phyloP scores from a whole-genome alignment of 2,113 vertebrate genomes.

The Nematolebias whitei region DNA sequence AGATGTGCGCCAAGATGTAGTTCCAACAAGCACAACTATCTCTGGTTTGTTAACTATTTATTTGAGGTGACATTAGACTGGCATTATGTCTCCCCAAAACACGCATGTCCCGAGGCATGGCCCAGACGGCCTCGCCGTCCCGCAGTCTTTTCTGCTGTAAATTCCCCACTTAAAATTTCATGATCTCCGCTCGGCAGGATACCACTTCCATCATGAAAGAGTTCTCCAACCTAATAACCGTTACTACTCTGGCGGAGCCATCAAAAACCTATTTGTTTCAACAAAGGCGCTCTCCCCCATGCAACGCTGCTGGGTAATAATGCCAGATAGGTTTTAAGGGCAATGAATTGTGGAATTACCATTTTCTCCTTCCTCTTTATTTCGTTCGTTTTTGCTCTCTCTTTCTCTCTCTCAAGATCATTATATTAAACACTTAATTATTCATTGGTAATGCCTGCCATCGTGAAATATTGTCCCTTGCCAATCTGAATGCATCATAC shows the following conservation, averaged over 20 bases:
- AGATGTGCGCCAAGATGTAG: constrained; percentile 15
- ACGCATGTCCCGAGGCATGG: constrained; percentile 80
- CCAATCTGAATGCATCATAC: constrained; percentile 86
- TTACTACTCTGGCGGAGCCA: constrained; percentile 79
- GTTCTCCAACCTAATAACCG: constrained; percentile 85
- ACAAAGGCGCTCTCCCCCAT: constrained; percentile 72
- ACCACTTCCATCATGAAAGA: constrained; percentile 84
- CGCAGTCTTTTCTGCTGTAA: constrained; percentile 82
- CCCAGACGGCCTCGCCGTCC: constrained; percentile 69
- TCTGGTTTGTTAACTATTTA: constrained; percentile 87
- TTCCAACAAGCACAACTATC: constrained; percentile 69
- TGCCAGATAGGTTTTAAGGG: constrained; percentile 83
- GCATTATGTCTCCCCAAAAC: constrained; percentile 79
- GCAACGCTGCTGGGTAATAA: constrained; percentile 79
- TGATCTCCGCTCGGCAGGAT: constrained; percentile 88
- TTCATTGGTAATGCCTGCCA: constrained; percentile 93
- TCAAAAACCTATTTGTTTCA: constrained; percentile 86
- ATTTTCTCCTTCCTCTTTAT: constrained; percentile 83
- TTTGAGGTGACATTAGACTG: constrained; percentile 80
- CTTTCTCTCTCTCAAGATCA: constrained; percentile 76
- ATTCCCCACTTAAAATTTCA: constrained; percentile 93
- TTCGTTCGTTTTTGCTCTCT: constrained; percentile 35
- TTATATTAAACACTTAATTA: constrained; percentile 98
- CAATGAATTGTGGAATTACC: constrained; percentile 89
- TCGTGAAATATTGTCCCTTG: constrained; percentile 88